Base-by-base conservation (phyloP, 2,888 invertebrate species). In the Hydraecia micacea region DNA sequence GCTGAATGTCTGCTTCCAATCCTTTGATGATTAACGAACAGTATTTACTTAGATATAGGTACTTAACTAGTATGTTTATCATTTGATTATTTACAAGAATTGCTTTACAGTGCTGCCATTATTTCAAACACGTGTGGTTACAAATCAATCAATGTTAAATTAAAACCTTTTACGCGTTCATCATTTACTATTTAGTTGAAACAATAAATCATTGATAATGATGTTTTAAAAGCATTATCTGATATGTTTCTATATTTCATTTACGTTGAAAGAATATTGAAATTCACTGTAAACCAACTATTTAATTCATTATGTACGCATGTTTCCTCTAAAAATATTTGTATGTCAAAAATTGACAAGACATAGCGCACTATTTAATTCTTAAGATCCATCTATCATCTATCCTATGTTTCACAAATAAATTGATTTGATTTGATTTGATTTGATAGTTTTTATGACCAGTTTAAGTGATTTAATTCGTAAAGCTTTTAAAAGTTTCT, bases 91-190 rank as follows among this genome's bases (percentile, higher is more conserved):
- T 78, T 74, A 73, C n/a, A 67, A 65, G 32, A 67, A 63, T 80
- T 49, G 65, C n/a, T 78, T 68, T 13, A 66, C 46, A 85, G 66
- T 80, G 85, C 67, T 85, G 77, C 58, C 79, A 74, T 84, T 74
- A 76, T 84, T 74, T 70, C 28, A 18, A 67, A 76, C 85, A 36
- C 39, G 63, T 79, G 79, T n/a, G n/a, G n/a, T 72, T 62, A 74
- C 63, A 75, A 87, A 87, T 81, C 75, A 68, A 87, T 85, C 85
- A 74, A 77, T 18, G 72, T 68, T 60, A 49, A 71, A 71, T 85
- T 70, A 36, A 71, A 85, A 85, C 55, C 68, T 73, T 73, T 84
- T 69, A 71, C 55, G n/a, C 58, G 18, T 75, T 46, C 36, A 73
- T 70, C 68, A 65, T 81, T 63, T 63, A 25, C 25, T 63, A 63